These are phyloP conservation scores for Turritopsis dohrnii DNA, from an alignment of 30 jellyfish, hydroid and myxozoan genomes.

Conservation along the genomic window DNA sequence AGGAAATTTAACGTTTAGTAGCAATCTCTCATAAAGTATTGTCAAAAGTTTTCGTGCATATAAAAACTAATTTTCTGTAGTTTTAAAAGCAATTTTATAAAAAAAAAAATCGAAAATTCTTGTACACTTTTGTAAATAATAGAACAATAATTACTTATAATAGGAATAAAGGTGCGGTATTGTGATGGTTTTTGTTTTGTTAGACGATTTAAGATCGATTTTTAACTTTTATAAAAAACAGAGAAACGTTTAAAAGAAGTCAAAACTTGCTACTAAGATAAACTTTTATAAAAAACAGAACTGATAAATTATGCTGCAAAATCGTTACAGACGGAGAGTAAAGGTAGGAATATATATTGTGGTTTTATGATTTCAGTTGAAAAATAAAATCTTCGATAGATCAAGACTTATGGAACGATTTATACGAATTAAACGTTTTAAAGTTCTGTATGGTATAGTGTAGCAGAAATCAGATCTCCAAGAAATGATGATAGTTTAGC, in stretches of 20 bases:
- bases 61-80: not conserved
- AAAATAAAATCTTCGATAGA: too few relatives aligned
- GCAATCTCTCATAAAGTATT: not conserved
- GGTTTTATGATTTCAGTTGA: too few relatives aligned
- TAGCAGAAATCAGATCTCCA: too few relatives aligned
- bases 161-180: conserved; percentile 29
- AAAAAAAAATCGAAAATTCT: not conserved
- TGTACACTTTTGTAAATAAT: not conserved
- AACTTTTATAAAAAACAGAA: not conserved
- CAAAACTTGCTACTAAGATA: not conserved
- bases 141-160: not conserved
- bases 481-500: not conserved
- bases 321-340: conserved; percentile 22
- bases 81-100: not conserved
- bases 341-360: conserved; percentile 16
- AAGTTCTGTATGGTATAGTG: too few relatives aligned
- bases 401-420: too few relatives aligned
- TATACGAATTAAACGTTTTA: too few relatives aligned
- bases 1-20: not conserved
- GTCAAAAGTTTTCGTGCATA: not conserved
- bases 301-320: conserved; percentile 25
- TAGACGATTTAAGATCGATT: not conserved
- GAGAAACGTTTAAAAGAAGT: not conserved
- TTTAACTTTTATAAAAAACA: not conserved
- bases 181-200: conserved; percentile 3